Evolutionary conservation across 2,888 invertebrate genomes (phyloP).

Genomic region (Brachypalpus laphriformis): DNA sequence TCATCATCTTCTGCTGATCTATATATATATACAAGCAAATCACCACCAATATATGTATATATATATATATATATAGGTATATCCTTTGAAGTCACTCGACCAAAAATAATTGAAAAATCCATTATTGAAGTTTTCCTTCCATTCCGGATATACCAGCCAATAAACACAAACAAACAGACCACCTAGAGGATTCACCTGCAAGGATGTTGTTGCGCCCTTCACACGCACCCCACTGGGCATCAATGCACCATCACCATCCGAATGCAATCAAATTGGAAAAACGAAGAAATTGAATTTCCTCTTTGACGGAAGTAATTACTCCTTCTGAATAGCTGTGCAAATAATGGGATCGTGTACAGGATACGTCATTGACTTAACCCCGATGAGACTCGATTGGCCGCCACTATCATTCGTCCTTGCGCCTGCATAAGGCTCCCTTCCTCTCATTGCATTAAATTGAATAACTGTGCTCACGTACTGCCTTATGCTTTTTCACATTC

Average conservation of each 20-base stretch:
- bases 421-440: slow-evolving; percentile 33
- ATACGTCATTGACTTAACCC: slow-evolving; percentile 65
- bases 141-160: slow-evolving; percentile 4
- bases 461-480: slow-evolving; percentile 60
- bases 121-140: slow-evolving; percentile 32
- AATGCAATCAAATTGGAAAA: slow-evolving; percentile 68
- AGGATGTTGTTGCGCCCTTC: slow-evolving; percentile 1
- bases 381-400: slow-evolving; percentile 50
- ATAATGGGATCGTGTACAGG: slow-evolving; percentile 71
- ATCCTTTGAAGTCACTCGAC: slow-evolving; percentile 12
- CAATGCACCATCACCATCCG: slow-evolving; percentile 4
- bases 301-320: slow-evolving; percentile 73
- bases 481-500: slow-evolving; percentile 47
- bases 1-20: slow-evolving; percentile 11
- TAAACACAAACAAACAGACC: slow-evolving; percentile 17
- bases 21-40: too few species aligned
- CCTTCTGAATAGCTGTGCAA: slow-evolving; percentile 67
- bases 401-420: slow-evolving; percentile 43
- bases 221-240: background rate
- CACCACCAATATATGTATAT: too few species aligned
- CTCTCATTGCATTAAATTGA: slow-evolving; percentile 46
- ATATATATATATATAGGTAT: too few species aligned
- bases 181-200: slow-evolving; percentile 24
- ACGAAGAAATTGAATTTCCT: slow-evolving; percentile 70
- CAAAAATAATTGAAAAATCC: slow-evolving; percentile 46